These are phyloP conservation scores for Micromys minutus DNA, from an alignment of 2,113 vertebrate species.

Conservation along the genomic window DNA sequence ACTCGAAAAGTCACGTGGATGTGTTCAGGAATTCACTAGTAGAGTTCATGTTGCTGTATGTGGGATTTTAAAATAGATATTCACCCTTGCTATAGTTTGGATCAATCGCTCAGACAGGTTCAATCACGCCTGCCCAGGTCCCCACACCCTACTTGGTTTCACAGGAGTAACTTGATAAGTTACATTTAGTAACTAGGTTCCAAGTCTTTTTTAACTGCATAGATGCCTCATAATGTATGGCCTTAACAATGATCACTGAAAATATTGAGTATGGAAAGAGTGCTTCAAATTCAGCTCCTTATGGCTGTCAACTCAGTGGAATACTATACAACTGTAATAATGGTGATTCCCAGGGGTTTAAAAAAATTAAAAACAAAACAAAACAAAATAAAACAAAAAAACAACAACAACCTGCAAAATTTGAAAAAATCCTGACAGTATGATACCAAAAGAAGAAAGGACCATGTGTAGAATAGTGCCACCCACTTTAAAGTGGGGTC, in stretches of 20 bases:
- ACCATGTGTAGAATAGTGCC: neutral
- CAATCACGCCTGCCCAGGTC: neutral
- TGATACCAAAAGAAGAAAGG: constrained; percentile 4
- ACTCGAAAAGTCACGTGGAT: neutral
- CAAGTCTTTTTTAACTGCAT: neutral
- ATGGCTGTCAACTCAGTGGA: neutral
- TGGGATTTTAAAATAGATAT: constrained; percentile 46
- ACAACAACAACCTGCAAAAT: neutral
- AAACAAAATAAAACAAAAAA: too few relatives aligned
- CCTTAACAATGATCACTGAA: neutral
- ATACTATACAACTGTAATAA: constrained; percentile 24
- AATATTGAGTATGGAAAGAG: neutral
- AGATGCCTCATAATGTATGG: neutral
- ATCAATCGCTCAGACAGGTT: constrained; percentile 20
- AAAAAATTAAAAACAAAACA: too few relatives aligned
- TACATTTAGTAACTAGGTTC: neutral
- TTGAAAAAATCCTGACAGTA: neutral
- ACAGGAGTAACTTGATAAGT: neutral
- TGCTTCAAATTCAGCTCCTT: neutral
- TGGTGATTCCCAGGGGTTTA: neutral
- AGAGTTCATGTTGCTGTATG: neutral
- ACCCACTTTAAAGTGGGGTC: neutral
- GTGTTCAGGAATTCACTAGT: neutral
- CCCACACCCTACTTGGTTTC: neutral
- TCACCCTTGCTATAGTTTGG: neutral